Evolutionary conservation across 2,797 vertebrate species (phyloP).

Genomic region (Bovichtus diacanthus): DNA sequence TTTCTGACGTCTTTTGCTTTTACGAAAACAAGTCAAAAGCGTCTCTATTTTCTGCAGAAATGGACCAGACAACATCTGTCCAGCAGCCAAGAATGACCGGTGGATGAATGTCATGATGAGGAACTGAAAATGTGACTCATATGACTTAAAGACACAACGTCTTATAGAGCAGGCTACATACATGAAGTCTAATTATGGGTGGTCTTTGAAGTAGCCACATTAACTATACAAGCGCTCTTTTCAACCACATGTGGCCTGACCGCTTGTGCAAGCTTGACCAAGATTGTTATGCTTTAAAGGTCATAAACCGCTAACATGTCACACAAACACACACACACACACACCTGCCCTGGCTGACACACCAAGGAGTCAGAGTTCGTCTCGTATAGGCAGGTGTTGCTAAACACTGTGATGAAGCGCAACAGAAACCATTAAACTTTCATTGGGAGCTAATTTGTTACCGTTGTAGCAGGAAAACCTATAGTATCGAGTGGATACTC

Average conservation of each 20-base stretch:
- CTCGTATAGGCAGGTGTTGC: conserved; percentile 38
- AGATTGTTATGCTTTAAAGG: conserved; percentile 62
- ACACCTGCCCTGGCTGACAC: conserved; percentile 8
- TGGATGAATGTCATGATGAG: background rate
- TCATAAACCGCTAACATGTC: conserved; percentile 58
- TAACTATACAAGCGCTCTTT: conserved; percentile 69
- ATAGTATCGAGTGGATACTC: conserved; percentile 3
- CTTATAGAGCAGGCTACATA: background rate
- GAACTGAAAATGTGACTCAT: background rate
- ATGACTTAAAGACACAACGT: background rate
- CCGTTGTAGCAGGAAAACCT: conserved; percentile 4
- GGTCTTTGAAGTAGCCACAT: conserved; percentile 80
- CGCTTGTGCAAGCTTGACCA: conserved; percentile 59
- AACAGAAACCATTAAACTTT: conserved; percentile 37
- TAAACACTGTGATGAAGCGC: conserved; percentile 23
- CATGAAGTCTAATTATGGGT: conserved; percentile 70
- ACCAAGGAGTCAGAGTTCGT: conserved; percentile 18
- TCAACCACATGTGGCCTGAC: conserved; percentile 72
- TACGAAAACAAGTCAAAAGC: background rate
- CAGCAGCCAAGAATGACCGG: background rate
- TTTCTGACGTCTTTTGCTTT: background rate
- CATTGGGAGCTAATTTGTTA: conserved; percentile 45
- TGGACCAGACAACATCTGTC: background rate
- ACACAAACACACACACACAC: conserved; percentile 24
- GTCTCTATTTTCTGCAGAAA: background rate